Conservation (phyloP, 2,888 invertebrate species). For the Bombylius discolor region DNA sequence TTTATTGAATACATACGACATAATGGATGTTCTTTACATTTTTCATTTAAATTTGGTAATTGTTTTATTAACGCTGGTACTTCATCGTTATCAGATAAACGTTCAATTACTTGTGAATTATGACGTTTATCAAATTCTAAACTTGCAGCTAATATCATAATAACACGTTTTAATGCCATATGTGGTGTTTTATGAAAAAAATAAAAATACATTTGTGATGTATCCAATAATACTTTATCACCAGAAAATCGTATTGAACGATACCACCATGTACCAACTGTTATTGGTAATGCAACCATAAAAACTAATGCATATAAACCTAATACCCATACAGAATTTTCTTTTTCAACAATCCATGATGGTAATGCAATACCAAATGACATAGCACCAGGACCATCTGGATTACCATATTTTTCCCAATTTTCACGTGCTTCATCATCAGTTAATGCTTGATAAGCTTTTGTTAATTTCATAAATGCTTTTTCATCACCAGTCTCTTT, state of each 20-base stretch:
- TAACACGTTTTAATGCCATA: conserved; percentile 86
- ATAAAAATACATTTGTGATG: conserved; percentile 91
- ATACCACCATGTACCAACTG: conserved; percentile 97
- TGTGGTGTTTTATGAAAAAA: conserved; percentile 93
- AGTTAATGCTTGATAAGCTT: conserved; percentile 84
- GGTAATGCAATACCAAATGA: conserved; percentile 98
- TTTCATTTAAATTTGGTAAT: conserved; percentile 83
- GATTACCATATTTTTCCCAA: conserved; percentile 99
- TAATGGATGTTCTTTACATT: conserved; percentile 89
- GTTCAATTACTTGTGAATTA: conserved; percentile 86
- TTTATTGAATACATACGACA: conserved; percentile 86
- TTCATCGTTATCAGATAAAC: conserved; percentile 89
- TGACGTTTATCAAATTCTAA: conserved; percentile 90
- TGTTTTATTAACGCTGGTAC: conserved; percentile 86
- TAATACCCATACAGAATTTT: conserved; percentile 96
- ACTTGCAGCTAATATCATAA: conserved; percentile 94
- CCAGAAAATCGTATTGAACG: conserved; percentile 93
- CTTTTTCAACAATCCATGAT: conserved; percentile 99
- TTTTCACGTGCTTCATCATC: conserved; percentile 95
- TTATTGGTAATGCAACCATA: conserved; percentile 89
- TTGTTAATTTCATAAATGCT: conserved; percentile 93
- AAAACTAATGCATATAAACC: conserved; percentile 92
- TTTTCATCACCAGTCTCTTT: conserved; percentile 95
- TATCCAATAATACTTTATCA: conserved; percentile 90
- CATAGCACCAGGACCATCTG: conserved; percentile 98